Conservation (phyloP, 2,888 invertebrate genomes). For the Tetrapedia diversipes region DNA sequence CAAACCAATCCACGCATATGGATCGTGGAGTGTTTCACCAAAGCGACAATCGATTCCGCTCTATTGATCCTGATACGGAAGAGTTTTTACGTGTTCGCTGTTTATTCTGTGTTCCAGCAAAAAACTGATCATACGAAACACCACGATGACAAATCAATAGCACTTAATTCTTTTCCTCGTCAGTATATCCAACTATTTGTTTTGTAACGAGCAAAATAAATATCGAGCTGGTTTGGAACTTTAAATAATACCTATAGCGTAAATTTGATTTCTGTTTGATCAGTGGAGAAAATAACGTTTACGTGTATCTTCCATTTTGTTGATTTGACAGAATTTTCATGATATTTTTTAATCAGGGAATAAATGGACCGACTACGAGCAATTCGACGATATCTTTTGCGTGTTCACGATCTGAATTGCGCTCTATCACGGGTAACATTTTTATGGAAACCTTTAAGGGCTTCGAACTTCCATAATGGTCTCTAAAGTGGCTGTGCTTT, state of each 20-base stretch:
- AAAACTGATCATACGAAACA: constrained; percentile 19
- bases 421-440: neutral
- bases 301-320: neutral
- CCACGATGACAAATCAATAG: constrained; percentile 2
- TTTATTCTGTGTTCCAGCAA: constrained; percentile 8
- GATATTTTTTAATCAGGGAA: neutral
- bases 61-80: constrained; percentile 49
- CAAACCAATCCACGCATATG: constrained; percentile 38
- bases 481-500: constrained; percentile 29
- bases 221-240: neutral
- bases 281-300: neutral
- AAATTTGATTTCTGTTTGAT: neutral
- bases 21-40: constrained; percentile 23
- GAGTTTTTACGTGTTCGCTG: constrained; percentile 35
- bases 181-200: neutral
- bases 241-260: neutral
- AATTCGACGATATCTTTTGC: neutral
- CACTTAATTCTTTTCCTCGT: neutral
- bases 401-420: neutral
- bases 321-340: neutral
- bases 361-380: neutral
- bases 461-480: constrained; percentile 14
- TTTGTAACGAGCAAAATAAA: neutral
- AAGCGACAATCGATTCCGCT: constrained; percentile 56
- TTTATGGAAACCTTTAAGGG: constrained; percentile 20